Percentiles rank a stretch among this genome's conserved stretches.
Evolutionary conservation across 2,888 invertebrate genomes (phyloP).

Genomic region (Drosophila robusta): DNA sequence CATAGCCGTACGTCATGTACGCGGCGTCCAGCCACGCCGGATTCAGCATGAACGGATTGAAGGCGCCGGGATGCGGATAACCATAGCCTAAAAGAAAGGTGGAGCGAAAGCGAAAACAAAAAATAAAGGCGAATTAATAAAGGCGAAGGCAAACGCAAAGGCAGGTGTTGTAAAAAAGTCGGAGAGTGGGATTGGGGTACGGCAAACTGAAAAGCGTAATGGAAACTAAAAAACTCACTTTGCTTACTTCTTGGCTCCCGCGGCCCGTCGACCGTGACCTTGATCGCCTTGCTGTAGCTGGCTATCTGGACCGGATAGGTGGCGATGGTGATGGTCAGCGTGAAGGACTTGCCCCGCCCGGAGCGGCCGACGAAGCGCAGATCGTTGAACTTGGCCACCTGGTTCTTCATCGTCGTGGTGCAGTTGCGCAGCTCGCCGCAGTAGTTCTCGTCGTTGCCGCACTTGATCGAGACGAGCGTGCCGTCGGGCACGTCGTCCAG

Average conservation of each 20-base stretch:
- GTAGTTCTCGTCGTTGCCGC: conserved; percentile 99
- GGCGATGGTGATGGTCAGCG: conserved; percentile 95
- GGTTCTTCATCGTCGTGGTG: conserved; percentile 98
- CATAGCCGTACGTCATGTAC: conserved; percentile 91
- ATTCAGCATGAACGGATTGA: conserved; percentile 92
- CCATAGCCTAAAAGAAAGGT: conserved; percentile 90
- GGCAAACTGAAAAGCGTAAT: conserved; percentile 58
- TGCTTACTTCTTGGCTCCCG: conserved; percentile 98
- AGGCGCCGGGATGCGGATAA: conserved; percentile 91
- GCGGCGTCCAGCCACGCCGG: conserved; percentile 94
- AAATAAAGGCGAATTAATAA: conserved; percentile 2
- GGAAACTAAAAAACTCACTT: conserved; percentile 90
- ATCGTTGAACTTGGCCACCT: conserved; percentile 99
- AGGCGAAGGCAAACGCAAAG: background rate
- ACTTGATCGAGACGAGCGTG: conserved; percentile 95
- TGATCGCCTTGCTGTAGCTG: conserved; percentile 98
- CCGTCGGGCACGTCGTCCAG: conserved; percentile 97
- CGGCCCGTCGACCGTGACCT: conserved; percentile 99
- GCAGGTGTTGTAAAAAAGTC: background rate
- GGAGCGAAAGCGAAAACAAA: conserved; percentile 66
- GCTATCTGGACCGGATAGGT: conserved; percentile 93
- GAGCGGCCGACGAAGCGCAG: conserved; percentile 98
- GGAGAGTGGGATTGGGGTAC: background rate
- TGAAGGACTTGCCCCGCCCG: conserved; percentile 98
- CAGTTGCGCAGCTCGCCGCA: conserved; percentile 97